Conservation (phyloP, 92 coral and sea anemone genomes). For the Epizoanthus fatuus region DNA sequence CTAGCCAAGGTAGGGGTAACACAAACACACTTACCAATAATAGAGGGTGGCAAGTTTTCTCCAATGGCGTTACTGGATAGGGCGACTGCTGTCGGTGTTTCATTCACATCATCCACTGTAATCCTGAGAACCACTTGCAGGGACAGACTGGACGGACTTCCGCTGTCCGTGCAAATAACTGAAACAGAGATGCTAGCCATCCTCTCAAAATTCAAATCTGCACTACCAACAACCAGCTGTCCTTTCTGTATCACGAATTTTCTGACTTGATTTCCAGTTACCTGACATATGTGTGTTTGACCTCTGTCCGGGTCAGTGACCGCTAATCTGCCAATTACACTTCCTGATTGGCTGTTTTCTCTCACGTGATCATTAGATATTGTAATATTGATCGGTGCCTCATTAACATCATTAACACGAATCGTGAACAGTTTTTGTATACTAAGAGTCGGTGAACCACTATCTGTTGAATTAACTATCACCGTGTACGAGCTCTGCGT, state of each 20-base stretch:
- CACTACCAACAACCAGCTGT: slow-evolving; percentile 65
- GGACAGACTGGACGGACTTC: slow-evolving; percentile 70
- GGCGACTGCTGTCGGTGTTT: slow-evolving; percentile 64
- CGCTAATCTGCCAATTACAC: slow-evolving; percentile 79
- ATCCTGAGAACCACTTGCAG: slow-evolving; percentile 44
- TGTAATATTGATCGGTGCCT: slow-evolving; percentile 80
- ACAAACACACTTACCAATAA: slow-evolving; percentile 71
- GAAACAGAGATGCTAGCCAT: slow-evolving; percentile 63
- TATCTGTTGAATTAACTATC: slow-evolving; percentile 62
- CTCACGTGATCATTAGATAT: slow-evolving; percentile 67
- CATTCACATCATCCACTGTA: slow-evolving; percentile 77
- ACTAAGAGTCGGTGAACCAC: slow-evolving; percentile 71
- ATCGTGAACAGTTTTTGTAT: slow-evolving; percentile 60
- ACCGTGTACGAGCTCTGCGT: slow-evolving; percentile 46
- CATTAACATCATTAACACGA: slow-evolving; percentile 82
- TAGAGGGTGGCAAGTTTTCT: slow-evolving; percentile 77
- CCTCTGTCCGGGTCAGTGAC: slow-evolving; percentile 94
- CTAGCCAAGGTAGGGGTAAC: background rate
- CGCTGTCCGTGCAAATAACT: slow-evolving; percentile 81
- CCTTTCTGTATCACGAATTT: slow-evolving; percentile 67
- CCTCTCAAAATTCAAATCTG: slow-evolving; percentile 76
- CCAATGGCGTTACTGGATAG: slow-evolving; percentile 78
- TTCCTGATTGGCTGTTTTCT: slow-evolving; percentile 90
- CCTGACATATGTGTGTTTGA: slow-evolving; percentile 86
- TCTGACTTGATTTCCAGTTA: slow-evolving; percentile 71